Evolutionary conservation across 1,140 invertebrate species (phyloP), one percentile per base, ranked within the genome.

Genomic region (Drosophila elegans): DNA sequence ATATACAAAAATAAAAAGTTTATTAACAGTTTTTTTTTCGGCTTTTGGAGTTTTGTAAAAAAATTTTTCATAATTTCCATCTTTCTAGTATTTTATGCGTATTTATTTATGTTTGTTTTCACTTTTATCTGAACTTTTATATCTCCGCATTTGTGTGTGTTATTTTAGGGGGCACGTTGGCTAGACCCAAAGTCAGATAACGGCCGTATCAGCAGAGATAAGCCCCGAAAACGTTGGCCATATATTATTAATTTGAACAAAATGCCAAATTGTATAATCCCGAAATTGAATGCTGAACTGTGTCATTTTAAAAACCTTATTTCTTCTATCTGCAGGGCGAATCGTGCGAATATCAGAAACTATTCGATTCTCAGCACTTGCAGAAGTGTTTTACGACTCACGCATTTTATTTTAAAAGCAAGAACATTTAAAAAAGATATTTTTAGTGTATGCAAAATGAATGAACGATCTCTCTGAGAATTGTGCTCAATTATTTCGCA

Each of bases 121-220:
- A 52, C 34, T 53, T 67, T 54, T 51, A 51, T 61, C 34, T 61
- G 13, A 13, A 54, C 25, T 10, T 42, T 42, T 38, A 56, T 71
- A 54, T 56, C 36, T 27, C 13, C 11, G 9, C 12, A 12, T 55
- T 10, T 25, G 44, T 46, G 13, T 69, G 48, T 27, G 34, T 16
- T n/a, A 41, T n/a, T 69, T 71, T 71, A 36, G 64, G 67, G 67
- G 67, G 67, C 67, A 71, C 64, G 67, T 69, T 71, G 36, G 34
- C 64, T 38, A 71, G 66, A 71, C 67, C 44, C 36, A 45, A 36
- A 52, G 10, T 38, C 36, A 56, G 67, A 71, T 71, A 71, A 57
- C 29, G 52, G 1, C 16, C 49, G 27, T 71, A 46, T 71, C 67
- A 39, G 12, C 36, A 7, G 38, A 57, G 64, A 71, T 71, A 69